phyloP scores from a whole-genome alignment of 2,888 invertebrate species.

The Scotopteryx bipunctaria region DNA sequence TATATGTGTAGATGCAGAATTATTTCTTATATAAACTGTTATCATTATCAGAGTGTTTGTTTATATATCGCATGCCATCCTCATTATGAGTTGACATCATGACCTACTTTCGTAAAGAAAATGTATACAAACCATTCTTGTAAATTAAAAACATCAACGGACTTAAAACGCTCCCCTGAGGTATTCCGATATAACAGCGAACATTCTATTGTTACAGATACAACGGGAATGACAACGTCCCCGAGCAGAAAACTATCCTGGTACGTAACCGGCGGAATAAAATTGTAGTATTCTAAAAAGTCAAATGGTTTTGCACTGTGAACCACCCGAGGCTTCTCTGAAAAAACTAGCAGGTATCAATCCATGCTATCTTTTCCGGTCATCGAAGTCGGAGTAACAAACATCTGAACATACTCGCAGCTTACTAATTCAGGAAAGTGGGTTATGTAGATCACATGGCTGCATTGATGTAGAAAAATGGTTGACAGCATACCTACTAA shows the following conservation, averaged over 20 bases:
- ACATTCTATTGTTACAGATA: constrained; percentile 62
- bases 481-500: too few relatives aligned
- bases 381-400: too few relatives aligned
- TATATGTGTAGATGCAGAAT: background rate
- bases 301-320: constrained; percentile 1
- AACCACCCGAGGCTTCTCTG: background rate
- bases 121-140: constrained; percentile 13
- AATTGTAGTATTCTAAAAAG: constrained; percentile 19
- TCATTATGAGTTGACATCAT: constrained; percentile 11
- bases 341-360: too few relatives aligned
- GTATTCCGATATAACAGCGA: constrained; percentile 25
- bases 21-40: constrained; percentile 5
- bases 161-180: constrained; percentile 31
- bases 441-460: background rate
- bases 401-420: too few relatives aligned
- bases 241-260: constrained; percentile 53
- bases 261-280: constrained; percentile 47
- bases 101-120: constrained; percentile 13
- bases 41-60: constrained; percentile 4
- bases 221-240: constrained; percentile 61
- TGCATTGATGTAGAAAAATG: background rate
- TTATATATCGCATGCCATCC: constrained; percentile 4
- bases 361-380: too few relatives aligned
- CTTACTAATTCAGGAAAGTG: too few relatives aligned
- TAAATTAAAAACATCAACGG: constrained; percentile 31